phyloP scores from a whole-genome alignment of 2,797 vertebrate species.

The Hypotaenidia okinawae region DNA sequence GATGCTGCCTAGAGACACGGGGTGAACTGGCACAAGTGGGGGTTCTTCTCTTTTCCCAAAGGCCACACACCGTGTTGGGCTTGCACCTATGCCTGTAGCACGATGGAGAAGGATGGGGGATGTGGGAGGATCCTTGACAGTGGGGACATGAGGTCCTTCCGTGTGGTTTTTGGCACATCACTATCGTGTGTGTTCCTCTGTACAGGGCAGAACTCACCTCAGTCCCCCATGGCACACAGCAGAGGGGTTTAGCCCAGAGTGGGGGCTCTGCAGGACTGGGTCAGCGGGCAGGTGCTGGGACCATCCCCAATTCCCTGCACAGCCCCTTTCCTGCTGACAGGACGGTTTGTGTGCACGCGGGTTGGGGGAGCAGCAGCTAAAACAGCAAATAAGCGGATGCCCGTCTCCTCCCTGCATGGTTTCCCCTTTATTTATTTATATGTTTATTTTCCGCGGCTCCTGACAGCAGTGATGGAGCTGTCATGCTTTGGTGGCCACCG shows the following conservation, averaged over 20 bases:
- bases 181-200: rapidly evolving
- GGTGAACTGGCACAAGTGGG: rapidly evolving
- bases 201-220: not conserved
- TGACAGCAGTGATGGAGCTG: slow-evolving; percentile 81
- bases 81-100: rapidly evolving
- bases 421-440: slow-evolving; percentile 57
- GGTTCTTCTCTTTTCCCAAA: rapidly evolving
- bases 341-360: rapidly evolving
- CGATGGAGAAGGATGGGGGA: rapidly evolving
- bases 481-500: slow-evolving; percentile 73
- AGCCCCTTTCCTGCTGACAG: not conserved
- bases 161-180: not conserved
- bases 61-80: rapidly evolving
- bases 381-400: not conserved
- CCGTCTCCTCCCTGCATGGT: not conserved
- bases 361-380: not conserved
- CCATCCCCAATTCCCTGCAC: not conserved
- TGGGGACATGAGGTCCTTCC: rapidly evolving
- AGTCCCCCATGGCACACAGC: rapidly evolving
- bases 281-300: not conserved
- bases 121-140: not conserved
- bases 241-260: not conserved
- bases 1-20: rapidly evolving
- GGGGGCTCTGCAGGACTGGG: no score
- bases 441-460: slow-evolving; percentile 64